phyloP scores from a whole-genome alignment of 2,113 vertebrate genomes.

The Cichladusa arquata region DNA sequence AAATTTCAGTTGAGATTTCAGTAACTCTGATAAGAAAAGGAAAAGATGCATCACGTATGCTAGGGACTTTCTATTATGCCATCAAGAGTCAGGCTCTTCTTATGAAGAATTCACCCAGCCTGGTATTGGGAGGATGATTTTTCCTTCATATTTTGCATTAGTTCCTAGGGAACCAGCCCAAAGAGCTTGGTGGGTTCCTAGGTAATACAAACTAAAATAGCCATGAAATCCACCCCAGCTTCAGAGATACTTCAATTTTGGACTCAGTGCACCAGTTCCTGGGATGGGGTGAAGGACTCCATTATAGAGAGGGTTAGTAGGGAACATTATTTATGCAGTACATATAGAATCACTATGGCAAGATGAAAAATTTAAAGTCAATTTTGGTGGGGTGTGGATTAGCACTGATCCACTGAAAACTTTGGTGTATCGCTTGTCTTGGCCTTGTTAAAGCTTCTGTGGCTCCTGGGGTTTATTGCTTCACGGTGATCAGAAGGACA shows the following conservation, averaged over 20 bases:
- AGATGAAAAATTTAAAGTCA: slow-evolving; percentile 23
- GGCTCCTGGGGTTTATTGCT: slow-evolving; percentile 40
- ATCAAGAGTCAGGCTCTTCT: background rate
- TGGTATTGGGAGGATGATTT: background rate
- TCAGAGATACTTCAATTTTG: background rate
- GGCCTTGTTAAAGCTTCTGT: slow-evolving; percentile 5
- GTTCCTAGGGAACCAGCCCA: background rate
- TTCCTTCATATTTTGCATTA: background rate
- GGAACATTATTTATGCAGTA: slow-evolving; percentile 6
- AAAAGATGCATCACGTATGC: background rate
- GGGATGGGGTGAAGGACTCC: background rate
- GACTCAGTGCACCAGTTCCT: background rate
- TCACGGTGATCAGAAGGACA: background rate
- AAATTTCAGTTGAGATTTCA: background rate
- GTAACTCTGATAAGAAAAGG: background rate
- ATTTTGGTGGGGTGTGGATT: slow-evolving; percentile 37
- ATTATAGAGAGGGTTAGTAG: slow-evolving; percentile 2
- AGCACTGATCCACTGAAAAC: slow-evolving; percentile 32
- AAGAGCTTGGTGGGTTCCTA: background rate
- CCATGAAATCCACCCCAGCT: background rate
- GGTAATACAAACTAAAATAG: background rate
- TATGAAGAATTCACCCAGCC: background rate
- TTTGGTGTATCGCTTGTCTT: slow-evolving; percentile 28
- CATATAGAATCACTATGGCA: slow-evolving; percentile 27
- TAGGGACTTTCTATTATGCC: background rate